Percentiles rank a stretch among this genome's conserved stretches.
These are phyloP conservation scores for Xerus inauris DNA, from an alignment of 2,113 vertebrate species.

Conservation along the genomic window DNA sequence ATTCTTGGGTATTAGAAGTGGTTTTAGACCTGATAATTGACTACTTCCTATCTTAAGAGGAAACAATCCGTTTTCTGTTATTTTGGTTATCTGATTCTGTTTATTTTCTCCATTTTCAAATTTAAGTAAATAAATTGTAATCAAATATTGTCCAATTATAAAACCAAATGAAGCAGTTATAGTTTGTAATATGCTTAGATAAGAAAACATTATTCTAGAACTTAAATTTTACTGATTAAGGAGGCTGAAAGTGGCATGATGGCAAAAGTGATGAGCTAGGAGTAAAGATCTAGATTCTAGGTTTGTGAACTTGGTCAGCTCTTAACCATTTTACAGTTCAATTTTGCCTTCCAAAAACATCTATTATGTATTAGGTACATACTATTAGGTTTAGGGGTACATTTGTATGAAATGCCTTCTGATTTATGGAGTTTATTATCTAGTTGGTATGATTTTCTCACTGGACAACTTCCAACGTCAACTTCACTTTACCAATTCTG, in stretches of 20 bases:
- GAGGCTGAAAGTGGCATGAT: neutral
- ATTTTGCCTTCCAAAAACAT: neutral
- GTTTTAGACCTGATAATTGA: constrained; percentile 41
- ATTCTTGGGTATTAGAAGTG: neutral
- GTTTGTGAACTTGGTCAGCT: neutral
- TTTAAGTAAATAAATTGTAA: constrained; percentile 31
- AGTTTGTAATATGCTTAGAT: neutral
- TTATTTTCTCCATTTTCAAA: neutral
- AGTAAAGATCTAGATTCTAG: neutral
- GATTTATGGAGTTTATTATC: neutral
- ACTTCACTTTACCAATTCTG: constrained; percentile 3
- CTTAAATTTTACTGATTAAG: neutral
- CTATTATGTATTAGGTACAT: neutral
- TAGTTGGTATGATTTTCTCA: constrained; percentile 1
- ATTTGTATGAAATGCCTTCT: neutral
- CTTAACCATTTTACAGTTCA: neutral
- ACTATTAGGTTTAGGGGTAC: neutral
- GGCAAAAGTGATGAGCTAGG: neutral
- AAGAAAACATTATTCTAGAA: constrained; percentile 14
- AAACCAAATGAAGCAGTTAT: neutral
- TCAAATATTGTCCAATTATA: neutral
- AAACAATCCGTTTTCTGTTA: neutral
- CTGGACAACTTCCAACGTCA: neutral
- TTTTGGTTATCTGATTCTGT: constrained; percentile 16
- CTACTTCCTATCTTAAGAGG: neutral